Base-by-base conservation (phyloP, 2,113 vertebrate species). In the Notarius quadriscutis region DNA sequence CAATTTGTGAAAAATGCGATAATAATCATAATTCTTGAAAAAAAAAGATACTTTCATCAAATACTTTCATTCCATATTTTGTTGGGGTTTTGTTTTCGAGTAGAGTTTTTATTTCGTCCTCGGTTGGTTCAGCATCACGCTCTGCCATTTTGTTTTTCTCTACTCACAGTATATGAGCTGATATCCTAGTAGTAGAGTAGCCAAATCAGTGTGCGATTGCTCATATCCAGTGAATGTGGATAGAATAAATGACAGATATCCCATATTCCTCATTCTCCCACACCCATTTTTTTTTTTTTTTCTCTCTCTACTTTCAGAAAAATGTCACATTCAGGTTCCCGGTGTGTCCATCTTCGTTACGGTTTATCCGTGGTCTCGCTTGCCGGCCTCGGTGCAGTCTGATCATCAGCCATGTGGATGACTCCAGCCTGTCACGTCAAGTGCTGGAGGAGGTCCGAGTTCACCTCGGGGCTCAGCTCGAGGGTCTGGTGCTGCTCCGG, bases 271-370 rank as follows among this genome's bases (percentile, higher is more conserved):
- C 4, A 30, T 80, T 57, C 77, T 86, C 7, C 55, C 30, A 22
- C 27, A n/a, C 25, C 12, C n/a, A 25, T 17, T 4, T 87, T 25
- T 77, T 57, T 9, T 30, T 48, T 57, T 27, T 3, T 74, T 14
- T 63, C 20, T 11, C 22, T 83, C 30, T 27, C 60, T 55, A 27
- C 57, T 51, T 89, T 22, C 87, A 97, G 97, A 95, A 89, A 50
- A 94, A 92, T 0, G 74, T 95, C 65, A 93, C 84, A 0, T 97
- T 95, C 94, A 92, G 91, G 91, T 95, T 97, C 84, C 96, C 96
- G 0, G 94, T 93, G n/a, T 93, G 94, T 1, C 90, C 92, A 8
- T 92, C 95, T 4, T 96, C 96, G 9, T 88, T 97, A 89, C 93
- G 91, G 10, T 90, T 95, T 86, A 94, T 97, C 89, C 90, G 91